These are phyloP conservation scores for Albula goreensis DNA, from an alignment of 2,113 vertebrate species.

Conservation along the genomic window DNA sequence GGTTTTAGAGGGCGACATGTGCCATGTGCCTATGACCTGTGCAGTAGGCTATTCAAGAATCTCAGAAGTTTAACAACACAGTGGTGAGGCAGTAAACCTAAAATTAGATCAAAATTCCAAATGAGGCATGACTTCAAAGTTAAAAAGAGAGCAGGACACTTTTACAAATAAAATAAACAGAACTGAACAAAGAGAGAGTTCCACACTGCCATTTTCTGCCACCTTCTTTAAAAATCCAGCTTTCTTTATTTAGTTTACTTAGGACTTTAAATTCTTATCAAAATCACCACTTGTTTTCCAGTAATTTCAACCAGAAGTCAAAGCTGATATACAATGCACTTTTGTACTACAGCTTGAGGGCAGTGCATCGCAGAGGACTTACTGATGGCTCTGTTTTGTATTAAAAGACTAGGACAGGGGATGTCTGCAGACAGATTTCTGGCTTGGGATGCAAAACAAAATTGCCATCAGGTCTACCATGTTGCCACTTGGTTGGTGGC, in stretches of 20 bases:
- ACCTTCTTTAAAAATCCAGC: background rate
- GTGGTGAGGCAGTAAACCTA: conserved; percentile 14
- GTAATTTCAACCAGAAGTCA: background rate
- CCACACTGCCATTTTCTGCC: background rate
- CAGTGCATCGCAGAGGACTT: background rate
- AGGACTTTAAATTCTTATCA: too few relatives aligned
- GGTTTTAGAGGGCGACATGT: conserved; percentile 6
- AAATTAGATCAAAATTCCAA: conserved; percentile 34
- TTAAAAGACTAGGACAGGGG: background rate
- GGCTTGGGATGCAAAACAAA: background rate
- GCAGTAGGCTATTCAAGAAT: background rate
- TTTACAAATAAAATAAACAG: background rate
- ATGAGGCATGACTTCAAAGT: conserved; percentile 24
- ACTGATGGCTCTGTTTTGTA: conserved; percentile 7
- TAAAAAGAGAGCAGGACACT: conserved; percentile 5
- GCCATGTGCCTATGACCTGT: background rate
- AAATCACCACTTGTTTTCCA: too few relatives aligned
- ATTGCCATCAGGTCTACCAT: background rate
- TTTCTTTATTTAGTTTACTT: too few relatives aligned
- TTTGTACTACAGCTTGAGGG: background rate
- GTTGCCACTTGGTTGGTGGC: background rate
- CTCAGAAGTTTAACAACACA: conserved; percentile 36
- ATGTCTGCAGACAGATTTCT: background rate
- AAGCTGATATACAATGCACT: background rate
- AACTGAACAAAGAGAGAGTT: background rate